Evolutionary conservation across 1,140 invertebrate genomes (phyloP).

Genomic region (Campoletis sonorensis): DNA sequence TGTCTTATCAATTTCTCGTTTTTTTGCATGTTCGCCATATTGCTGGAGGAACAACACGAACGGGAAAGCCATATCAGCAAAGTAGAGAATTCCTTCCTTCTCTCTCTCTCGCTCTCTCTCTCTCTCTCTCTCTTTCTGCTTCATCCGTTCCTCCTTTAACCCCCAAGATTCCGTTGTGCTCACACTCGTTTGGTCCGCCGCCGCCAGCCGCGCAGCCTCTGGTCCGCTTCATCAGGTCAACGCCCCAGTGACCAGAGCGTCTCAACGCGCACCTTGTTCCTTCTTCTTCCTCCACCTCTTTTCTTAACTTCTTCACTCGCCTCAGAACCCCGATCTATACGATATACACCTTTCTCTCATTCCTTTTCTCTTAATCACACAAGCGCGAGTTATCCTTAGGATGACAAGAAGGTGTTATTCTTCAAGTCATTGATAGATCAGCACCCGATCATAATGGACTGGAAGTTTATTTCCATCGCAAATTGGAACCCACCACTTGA

Average conservation of each 20-base stretch:
- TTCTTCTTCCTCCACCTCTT: conserved; percentile 51
- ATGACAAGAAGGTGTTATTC: neutral
- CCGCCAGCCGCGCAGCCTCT: conserved; percentile 47
- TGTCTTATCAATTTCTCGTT: conserved; percentile 16
- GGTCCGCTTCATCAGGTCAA: conserved; percentile 66
- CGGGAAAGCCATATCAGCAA: conserved; percentile 28
- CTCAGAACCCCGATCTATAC: conserved; percentile 18
- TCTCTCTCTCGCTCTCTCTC: conserved; percentile 34
- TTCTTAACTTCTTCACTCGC: conserved; percentile 34
- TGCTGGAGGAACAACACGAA: neutral
- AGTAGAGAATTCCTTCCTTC: neutral
- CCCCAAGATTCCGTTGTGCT: conserved; percentile 65
- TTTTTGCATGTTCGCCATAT: conserved; percentile 31
- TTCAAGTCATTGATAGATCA: conserved; percentile 15
- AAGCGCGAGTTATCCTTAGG: neutral
- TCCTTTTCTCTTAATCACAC: conserved; percentile 23
- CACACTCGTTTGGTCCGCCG: conserved; percentile 66
- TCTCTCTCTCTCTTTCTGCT: conserved; percentile 34
- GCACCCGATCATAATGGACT: neutral
- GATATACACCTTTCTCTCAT: conserved; percentile 2
- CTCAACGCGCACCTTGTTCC: conserved; percentile 62
- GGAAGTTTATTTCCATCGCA: neutral
- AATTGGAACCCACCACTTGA: neutral
- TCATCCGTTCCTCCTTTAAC: conserved; percentile 49
- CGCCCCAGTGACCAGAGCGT: conserved; percentile 69